Conservation (phyloP, 2,797 vertebrate genomes). For the Odontamblyopus lacepedii region DNA sequence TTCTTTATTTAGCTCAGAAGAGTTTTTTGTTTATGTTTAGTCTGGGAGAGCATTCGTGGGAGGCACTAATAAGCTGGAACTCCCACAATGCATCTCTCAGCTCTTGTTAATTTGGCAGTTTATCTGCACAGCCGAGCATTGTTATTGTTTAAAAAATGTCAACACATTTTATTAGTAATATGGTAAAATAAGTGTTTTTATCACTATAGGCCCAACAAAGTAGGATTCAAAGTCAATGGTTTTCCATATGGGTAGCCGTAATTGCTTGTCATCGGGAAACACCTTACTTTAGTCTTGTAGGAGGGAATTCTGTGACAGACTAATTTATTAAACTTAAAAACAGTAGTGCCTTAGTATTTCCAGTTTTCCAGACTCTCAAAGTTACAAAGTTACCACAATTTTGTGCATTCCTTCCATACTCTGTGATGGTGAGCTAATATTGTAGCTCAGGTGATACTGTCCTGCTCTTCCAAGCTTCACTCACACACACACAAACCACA, state of each 20-base stretch:
- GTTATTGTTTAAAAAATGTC: conserved; percentile 5
- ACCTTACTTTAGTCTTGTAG: not conserved
- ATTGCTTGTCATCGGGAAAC: conserved; percentile 1
- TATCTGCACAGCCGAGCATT: conserved; percentile 5
- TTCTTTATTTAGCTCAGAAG: conserved; percentile 1
- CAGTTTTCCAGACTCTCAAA: too few species aligned
- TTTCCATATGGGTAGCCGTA: not conserved
- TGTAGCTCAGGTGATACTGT: too few species aligned
- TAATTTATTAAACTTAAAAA: too few species aligned
- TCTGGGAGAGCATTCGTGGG: conserved; percentile 3
- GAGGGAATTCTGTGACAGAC: too few species aligned
- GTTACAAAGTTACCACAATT: too few species aligned
- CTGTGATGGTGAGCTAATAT: too few species aligned
- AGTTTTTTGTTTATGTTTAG: conserved; percentile 7
- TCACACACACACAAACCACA: too few species aligned
- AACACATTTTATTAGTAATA: not conserved
- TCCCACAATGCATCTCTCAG: not conserved
- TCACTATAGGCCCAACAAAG: not conserved
- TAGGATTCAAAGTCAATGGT: not conserved
- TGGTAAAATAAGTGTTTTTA: not conserved
- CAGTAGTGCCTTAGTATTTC: too few species aligned
- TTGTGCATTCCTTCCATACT: too few species aligned
- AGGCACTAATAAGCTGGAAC: conserved; percentile 12
- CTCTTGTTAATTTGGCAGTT: conserved; percentile 4
- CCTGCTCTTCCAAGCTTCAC: too few species aligned